Base-by-base conservation (phyloP, 2,888 invertebrate species). In the Chrysolina americana region DNA sequence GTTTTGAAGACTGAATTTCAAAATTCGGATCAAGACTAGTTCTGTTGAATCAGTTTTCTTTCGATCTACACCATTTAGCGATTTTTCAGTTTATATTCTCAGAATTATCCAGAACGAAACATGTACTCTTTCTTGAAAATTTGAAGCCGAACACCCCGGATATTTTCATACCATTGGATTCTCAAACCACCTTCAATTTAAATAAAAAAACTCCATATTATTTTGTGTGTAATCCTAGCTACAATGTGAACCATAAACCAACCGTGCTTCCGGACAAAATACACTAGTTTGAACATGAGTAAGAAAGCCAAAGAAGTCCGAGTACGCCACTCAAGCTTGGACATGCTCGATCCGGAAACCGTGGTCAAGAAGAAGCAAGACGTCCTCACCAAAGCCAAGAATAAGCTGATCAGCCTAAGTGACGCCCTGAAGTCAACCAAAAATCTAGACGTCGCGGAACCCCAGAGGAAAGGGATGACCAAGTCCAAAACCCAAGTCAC, bases 371-470 rank as follows among this genome's bases (percentile, higher is more conserved):
- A 81, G 87, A 80, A 81, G 70, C 90, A 90, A 80, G 90, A 87
- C 74, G 84, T 88, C 79, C 80, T 87, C 17, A 82, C 85, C 41
- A 87, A 85, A 79, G 88, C 87, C 23, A 83, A 84, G 71, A 84
- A 84, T 70, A 87, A 87, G 79, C 80, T 88, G 41, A 81, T 86
- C 19, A 85, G 83, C 70, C 73, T 88, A 65, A 83, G 87, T 70
- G 86, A 87, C 36, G 90, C 89, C 15, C 82, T 91, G 19, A 91
- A 90, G 84, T 82, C 89, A 11, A 89, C 87, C 83, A 83, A 83
- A 86, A 73, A 80, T 23, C 76, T 83, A 3, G 80, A 81, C 2
- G 50, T 68, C 11, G 80, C 83, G 5, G 78, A 78, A n/a, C 80
- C 83, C 53, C 78, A 78, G 6, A 86, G 84, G 63, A 87, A 86